These are phyloP conservation scores for Ianthella basta DNA, from an alignment of 37 sponge, comb jelly and placozoan genomes.

Conservation along the genomic window DNA sequence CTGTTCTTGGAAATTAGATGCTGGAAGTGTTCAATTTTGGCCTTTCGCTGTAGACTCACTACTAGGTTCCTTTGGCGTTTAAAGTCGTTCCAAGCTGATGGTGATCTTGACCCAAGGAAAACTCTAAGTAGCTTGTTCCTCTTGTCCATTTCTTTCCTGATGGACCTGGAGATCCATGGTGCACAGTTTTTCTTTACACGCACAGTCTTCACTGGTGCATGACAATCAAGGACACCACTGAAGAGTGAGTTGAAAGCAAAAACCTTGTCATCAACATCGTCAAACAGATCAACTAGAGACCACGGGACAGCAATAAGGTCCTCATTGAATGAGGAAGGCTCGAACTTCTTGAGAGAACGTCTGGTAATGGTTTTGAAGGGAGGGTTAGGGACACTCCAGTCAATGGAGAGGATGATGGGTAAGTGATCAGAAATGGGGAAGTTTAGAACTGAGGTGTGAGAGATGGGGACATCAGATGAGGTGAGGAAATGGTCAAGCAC, in stretches of 20 bases:
- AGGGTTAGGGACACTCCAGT: not conserved
- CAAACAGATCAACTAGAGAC: not conserved
- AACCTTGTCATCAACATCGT: not conserved
- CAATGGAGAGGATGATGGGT: not conserved
- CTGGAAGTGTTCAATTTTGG: no score
- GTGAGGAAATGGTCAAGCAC: not conserved
- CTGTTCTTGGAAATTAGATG: not conserved
- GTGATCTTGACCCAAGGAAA: not conserved
- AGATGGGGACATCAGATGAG: not conserved
- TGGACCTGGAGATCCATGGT: not conserved
- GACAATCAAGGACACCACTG: no score
- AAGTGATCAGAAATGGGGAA: constrained; percentile 8
- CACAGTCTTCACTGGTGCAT: not conserved
- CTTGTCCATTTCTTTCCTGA: no score
- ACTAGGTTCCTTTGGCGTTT: no score
- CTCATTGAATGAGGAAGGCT: not conserved
- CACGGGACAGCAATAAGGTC: constrained; percentile 11
- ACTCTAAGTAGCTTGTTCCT: not conserved
- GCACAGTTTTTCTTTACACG: not conserved
- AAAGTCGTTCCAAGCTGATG: constrained; percentile 16
- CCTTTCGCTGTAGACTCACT: no score
- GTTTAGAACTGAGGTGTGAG: not conserved
- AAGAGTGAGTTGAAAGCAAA: no score
- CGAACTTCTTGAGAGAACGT: not conserved
- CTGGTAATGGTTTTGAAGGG: constrained; percentile 11